Base-by-base conservation (phyloP, 2,797 vertebrate species). In the Champsocephalus gunnari region DNA sequence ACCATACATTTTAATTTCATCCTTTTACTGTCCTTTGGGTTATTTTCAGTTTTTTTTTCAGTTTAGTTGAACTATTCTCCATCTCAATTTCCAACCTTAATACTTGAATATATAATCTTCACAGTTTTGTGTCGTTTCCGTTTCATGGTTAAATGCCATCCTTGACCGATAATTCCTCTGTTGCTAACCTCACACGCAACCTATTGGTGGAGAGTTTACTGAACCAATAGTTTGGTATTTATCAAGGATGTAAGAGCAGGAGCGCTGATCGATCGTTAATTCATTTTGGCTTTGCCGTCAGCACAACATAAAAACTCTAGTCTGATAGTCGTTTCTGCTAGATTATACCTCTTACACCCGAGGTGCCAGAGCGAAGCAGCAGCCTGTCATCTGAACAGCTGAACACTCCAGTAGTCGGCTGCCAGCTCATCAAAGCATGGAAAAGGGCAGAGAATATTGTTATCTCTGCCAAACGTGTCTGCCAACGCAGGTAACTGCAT, bases 401-500 rank as follows among this genome's bases (percentile, higher is more conserved):
- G 75, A 84, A 63, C 79, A 65, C 76, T 66, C 69, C 12, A 65
- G 62, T 49, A 45, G 80, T 41, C 19, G 21, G 63, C 63, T 79
- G 82, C 84, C 89, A 89, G 71, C 80, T 80, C 85, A 85, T 86
- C 88, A 89, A 81, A 86, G 83, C 71, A 49, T 17, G 51, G 72
- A 71, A 90, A 91, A 83, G 85, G 86, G 75, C 83, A 89, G 76
- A 61, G 77, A 82, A 79, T 63, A 66, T 78, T 10, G 45, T 60
- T 55, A 80, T 58, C 60, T n/a, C 77, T 85, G 86, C 82, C 86
- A 86, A 44, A 41, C 38, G 12, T 32, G 59, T 58, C 78, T 87
- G 86, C 84, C 84, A 82, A 62, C 44, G 47, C 81, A 84, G 87
- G 86, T 89, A 83, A 88, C 77, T 83, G 79, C 84, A 84, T 87